Percentiles rank a stretch among this genome's conserved stretches.
Evolutionary conservation across 2,797 vertebrate genomes (phyloP).

Genomic region (Diplodus sargus): DNA sequence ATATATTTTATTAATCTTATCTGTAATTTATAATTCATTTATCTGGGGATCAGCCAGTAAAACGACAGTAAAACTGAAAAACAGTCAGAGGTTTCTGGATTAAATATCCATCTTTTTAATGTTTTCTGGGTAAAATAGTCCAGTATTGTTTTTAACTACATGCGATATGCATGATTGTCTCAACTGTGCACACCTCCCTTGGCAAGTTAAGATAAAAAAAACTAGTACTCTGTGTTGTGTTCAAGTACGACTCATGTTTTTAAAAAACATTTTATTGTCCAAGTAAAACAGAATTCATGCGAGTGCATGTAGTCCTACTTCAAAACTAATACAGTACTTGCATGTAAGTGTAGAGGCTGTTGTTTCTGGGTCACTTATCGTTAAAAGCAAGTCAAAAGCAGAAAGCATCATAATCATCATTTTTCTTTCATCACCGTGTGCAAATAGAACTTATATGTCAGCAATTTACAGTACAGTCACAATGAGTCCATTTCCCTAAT

Average conservation of each 20-base stretch:
- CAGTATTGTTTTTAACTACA: slow-evolving; percentile 7
- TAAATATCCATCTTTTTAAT: slow-evolving; percentile 42
- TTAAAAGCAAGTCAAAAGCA: slow-evolving; percentile 23
- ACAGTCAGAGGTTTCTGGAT: slow-evolving; percentile 20
- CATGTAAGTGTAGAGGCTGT: slow-evolving; percentile 38
- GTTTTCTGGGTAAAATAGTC: slow-evolving; percentile 32
- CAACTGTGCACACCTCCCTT: slow-evolving; percentile 13
- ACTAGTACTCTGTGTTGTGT: slow-evolving; percentile 44
- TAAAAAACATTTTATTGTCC: neutral
- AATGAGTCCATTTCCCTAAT: slow-evolving; percentile 7
- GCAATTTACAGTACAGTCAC: slow-evolving; percentile 8
- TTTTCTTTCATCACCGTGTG: slow-evolving; percentile 21
- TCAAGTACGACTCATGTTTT: slow-evolving; percentile 33
- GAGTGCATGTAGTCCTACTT: slow-evolving; percentile 19
- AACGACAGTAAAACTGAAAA: slow-evolving; percentile 22
- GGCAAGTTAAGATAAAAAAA: slow-evolving; percentile 18
- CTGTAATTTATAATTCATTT: neutral
- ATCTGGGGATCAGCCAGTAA: neutral
- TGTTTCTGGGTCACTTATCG: slow-evolving; percentile 37
- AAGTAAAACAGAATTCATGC: slow-evolving; percentile 21
- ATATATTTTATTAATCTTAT: neutral
- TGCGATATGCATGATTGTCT: slow-evolving; percentile 9
- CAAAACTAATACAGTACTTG: slow-evolving; percentile 60
- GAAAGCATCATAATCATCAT: neutral
- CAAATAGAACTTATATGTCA: neutral